These are phyloP conservation scores for Lethrus apterus DNA, from an alignment of 1,140 invertebrate genomes.

Conservation along the genomic window DNA sequence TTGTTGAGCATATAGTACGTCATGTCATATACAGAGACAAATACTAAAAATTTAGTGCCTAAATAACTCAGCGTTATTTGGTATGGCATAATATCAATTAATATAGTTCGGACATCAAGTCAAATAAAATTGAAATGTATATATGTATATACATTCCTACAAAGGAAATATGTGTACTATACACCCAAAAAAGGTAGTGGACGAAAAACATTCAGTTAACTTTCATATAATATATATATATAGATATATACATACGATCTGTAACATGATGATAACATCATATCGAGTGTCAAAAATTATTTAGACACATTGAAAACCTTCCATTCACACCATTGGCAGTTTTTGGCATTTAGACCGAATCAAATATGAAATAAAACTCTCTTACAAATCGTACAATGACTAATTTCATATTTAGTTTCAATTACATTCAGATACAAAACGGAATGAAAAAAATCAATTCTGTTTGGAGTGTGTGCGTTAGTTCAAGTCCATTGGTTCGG, in stretches of 20 bases:
- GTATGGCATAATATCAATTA: neutral
- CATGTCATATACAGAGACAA: too few relatives aligned
- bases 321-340: slow-evolving; percentile 35
- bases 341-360: slow-evolving; percentile 39
- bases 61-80: neutral
- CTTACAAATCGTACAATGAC: too few relatives aligned
- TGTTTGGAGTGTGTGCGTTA: too few relatives aligned
- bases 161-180: slow-evolving; percentile 15
- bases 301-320: slow-evolving; percentile 6
- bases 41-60: neutral
- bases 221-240: slow-evolving; percentile 11
- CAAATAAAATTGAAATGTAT: neutral
- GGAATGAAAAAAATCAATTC: too few relatives aligned
- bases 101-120: neutral
- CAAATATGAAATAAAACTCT: too few relatives aligned
- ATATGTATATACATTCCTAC: neutral
- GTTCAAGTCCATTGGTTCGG: too few relatives aligned
- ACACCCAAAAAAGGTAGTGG: slow-evolving; percentile 24
- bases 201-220: slow-evolving; percentile 26
- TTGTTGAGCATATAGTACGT: slow-evolving; percentile 15
- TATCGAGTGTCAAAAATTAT: slow-evolving; percentile 18
- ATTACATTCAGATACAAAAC: too few relatives aligned
- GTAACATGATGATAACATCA: slow-evolving; percentile 3
- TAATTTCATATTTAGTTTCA: too few relatives aligned
- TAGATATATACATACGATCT: slow-evolving; percentile 9